Evolutionary conservation across 1,140 invertebrate species (phyloP).

Genomic region (Asbolus verrucosus): DNA sequence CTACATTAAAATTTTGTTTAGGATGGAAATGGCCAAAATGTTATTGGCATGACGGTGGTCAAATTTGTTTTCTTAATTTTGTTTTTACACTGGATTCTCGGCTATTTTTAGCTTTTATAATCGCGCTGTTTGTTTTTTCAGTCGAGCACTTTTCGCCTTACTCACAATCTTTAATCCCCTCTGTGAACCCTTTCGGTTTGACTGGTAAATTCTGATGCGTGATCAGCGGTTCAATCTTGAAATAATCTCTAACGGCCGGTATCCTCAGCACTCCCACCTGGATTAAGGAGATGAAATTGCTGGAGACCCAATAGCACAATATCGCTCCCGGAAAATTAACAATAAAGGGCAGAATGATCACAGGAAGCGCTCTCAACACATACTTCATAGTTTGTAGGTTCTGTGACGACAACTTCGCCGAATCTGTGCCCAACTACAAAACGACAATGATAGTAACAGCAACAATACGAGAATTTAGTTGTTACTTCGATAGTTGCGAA

Average conservation of each 20-base stretch:
- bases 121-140: too few species aligned
- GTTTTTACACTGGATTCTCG: too few species aligned
- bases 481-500: constrained; percentile 82
- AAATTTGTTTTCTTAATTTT: too few species aligned
- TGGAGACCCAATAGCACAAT: constrained; percentile 90
- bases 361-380: constrained; percentile 79
- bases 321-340: constrained; percentile 92
- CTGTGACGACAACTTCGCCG: constrained; percentile 72
- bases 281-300: constrained; percentile 87
- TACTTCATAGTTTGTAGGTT: constrained; percentile 80
- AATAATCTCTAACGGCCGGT: constrained; percentile 78
- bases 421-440: constrained; percentile 81
- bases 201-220: constrained; percentile 71
- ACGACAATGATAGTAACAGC: constrained; percentile 41
- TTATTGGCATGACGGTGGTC: too few species aligned
- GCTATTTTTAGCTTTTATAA: too few species aligned
- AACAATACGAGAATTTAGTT: background rate
- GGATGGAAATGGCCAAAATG: too few species aligned
- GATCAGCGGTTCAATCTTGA: constrained; percentile 81
- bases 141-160: too few species aligned
- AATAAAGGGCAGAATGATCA: constrained; percentile 87
- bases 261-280: constrained; percentile 86
- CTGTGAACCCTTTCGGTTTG: constrained; percentile 81
- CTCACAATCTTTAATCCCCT: constrained; percentile 87
- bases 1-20: too few species aligned